Base-by-base conservation (phyloP, 2,797 vertebrate species). In the Lithobates pipiens region DNA sequence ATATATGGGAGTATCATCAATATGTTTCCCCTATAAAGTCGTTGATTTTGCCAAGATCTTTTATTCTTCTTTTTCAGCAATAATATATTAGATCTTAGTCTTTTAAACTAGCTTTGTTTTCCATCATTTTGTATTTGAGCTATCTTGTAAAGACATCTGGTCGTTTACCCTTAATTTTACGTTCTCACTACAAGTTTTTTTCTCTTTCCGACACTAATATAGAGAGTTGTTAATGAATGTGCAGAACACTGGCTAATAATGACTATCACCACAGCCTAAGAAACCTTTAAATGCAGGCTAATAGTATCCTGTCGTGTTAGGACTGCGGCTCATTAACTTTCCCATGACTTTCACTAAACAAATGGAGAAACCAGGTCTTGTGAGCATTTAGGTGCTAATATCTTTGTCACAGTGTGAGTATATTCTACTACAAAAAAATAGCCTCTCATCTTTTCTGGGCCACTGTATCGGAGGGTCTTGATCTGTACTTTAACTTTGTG, bases 221-320 rank as follows among this genome's bases (percentile, higher is more conserved):
- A 80, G 44, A 42, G 27, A 80, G 42, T 21, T 54, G 39, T 23
- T 50, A 54, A 34, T 50, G 18, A 80, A 82, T 54, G 46, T 76
- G 74, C 46, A 76, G 44, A 29, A 63, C 42, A 74, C 57, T 27
- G 32, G 25, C 54, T 82, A 82, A 44, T 75, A 74, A 82, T 82
- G 36, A 16, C 80, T 74, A 61, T 81, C 50, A 63, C 50, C 61
- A 65, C n/a, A 36, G 25, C n/a, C 29, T 39, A 3, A 13, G 70
- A 34, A 25, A 32, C 34, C 79, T 81, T 57, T 25, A 81, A 65
- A 72, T 73, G 13, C 25, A 11, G 25, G 36, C 71, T 75, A 82
- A 82, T 82, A 82, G 50, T 73, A 63, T 63, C 80, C 61, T 82
- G 70, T 82, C 80, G 39, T 75, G n/a, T 39, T 65, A 74, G 10